phyloP scores from a whole-genome alignment of 2,113 vertebrate genomes.

The Coreoperca whiteheadi region DNA sequence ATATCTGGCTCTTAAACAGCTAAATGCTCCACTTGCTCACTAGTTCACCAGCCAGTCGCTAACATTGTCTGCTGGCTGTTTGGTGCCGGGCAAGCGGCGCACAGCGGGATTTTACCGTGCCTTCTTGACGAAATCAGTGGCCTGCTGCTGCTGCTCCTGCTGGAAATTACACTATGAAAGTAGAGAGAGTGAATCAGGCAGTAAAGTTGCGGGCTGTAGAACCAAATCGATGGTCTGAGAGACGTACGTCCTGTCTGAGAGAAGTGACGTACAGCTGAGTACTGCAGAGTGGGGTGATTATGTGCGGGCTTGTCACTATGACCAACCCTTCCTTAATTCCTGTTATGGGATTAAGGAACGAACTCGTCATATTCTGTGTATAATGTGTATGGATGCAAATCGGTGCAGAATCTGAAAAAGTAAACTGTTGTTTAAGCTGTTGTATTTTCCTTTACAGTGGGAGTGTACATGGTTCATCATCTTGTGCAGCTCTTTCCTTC shows the following conservation, averaged over 20 bases:
- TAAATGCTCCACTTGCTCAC: background rate
- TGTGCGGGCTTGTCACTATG: background rate
- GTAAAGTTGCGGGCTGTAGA: background rate
- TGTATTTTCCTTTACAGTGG: slow-evolving; percentile 87
- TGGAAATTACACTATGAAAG: background rate
- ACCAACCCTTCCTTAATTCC: background rate
- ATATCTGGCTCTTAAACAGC: background rate
- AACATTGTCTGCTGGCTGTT: background rate
- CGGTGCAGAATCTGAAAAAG: background rate
- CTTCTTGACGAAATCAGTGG: background rate
- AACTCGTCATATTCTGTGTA: background rate
- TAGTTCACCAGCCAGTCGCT: background rate
- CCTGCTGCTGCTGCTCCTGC: background rate
- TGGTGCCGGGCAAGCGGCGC: background rate
- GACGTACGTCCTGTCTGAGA: background rate
- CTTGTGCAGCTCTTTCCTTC: slow-evolving; percentile 90
- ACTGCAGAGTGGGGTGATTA: background rate
- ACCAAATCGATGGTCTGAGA: background rate
- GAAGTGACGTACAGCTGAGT: background rate
- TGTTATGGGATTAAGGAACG: background rate
- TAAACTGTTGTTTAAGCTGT: background rate
- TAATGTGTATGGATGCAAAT: background rate
- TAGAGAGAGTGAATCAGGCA: background rate
- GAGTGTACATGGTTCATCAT: slow-evolving; percentile 95
- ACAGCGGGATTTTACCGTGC: background rate